Percentiles rank a stretch among this genome's conserved stretches.
Evolutionary conservation across 2,113 vertebrate species (phyloP).

Genomic region (Clarias macrocephalus): DNA sequence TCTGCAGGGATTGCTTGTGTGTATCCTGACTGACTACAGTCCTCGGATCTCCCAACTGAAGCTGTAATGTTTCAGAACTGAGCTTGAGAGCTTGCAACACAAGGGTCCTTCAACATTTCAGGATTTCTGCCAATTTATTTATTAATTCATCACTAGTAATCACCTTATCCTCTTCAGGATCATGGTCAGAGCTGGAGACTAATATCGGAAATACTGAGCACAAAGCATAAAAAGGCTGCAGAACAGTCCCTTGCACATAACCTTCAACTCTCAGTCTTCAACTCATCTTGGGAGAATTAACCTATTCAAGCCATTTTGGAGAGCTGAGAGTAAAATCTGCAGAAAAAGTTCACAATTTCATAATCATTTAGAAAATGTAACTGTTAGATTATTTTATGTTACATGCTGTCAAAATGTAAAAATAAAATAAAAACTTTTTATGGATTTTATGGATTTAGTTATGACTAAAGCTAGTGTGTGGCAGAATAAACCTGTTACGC

Average conservation of each 20-base stretch:
- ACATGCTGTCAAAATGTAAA: background rate
- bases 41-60: slow-evolving; percentile 36
- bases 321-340: background rate
- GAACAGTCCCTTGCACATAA: background rate
- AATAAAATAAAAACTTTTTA: background rate
- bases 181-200: background rate
- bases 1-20: slow-evolving; percentile 54
- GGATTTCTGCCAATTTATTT: background rate
- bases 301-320: background rate
- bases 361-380: background rate
- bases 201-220: background rate
- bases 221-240: background rate
- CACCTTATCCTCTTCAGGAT: background rate
- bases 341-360: background rate
- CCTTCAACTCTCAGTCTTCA: no score
- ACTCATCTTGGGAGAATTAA: background rate
- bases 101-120: background rate
- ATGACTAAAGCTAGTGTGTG: background rate
- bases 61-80: slow-evolving; percentile 17
- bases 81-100: background rate
- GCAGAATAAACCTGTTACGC: background rate
- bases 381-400: background rate
- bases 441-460: background rate
- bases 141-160: background rate
- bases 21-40: slow-evolving; percentile 64